Evolutionary conservation across 2,797 vertebrate species (phyloP), one percentile per base, ranked within the genome.

Genomic region (Lates japonicus): DNA sequence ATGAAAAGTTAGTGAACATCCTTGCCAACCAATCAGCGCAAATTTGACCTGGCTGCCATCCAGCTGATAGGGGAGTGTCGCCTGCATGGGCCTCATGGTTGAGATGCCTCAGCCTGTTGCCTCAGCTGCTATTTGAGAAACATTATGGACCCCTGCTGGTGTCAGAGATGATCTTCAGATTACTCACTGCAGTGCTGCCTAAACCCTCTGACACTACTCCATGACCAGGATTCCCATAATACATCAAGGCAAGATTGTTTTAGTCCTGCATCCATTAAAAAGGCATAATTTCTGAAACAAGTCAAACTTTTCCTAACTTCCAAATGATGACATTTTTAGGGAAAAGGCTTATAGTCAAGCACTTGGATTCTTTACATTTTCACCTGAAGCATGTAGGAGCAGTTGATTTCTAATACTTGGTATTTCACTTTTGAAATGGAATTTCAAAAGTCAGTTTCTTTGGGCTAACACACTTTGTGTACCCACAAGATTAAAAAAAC

Each of bases 121-220:
- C 59, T 88, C 85, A 80, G 87, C 71, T 86, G 85, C 57, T 84
- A 59, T 84, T 70, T 65, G 76, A 90, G 76, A 63, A 39, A 1
- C 77, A 33, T 73, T 72, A 72, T 66, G 69, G 88, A 87, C 92
- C 92, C 87, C 92, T 94, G 84, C 77, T 88, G 93, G 89, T 39
- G 66, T 2, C 19, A 2, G n/a, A 25, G 11, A 14, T 20, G 29
- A 61, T 65, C 41, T 69, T 63, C 74, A 51, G 17, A 22, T 39
- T 4, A 42, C 0, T 35, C 37, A 46, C 19, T 3, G 16, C 12
- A 13, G 29, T 2, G 17, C 58, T 25, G 66, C 14, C 37, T 8
- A 4, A 39, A 29, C 6, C 17, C 25, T 42, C 22, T 4, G n/a
- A 39, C 46, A 48, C 58, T 14, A 9, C 29, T 1, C 20, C 19